Evolutionary conservation across 2,797 vertebrate genomes (phyloP).

Genomic region (Melanotaenia maccullochi): DNA sequence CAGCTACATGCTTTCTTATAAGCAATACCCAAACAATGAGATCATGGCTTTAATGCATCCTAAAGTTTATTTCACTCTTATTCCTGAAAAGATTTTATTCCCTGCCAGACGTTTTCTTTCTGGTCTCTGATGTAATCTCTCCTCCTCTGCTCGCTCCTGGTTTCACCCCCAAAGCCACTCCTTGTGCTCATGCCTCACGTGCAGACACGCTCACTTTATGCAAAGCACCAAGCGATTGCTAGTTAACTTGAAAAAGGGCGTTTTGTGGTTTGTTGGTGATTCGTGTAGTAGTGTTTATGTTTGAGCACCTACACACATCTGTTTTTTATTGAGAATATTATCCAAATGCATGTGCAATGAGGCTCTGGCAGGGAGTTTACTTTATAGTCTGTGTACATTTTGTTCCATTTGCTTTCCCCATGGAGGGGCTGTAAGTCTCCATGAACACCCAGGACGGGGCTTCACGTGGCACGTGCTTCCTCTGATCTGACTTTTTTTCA

Average conservation of each 20-base stretch:
- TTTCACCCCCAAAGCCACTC: slow-evolving; percentile 63
- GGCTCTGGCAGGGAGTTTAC: slow-evolving; percentile 33
- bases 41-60: not conserved
- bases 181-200: slow-evolving; percentile 61
- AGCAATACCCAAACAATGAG: slow-evolving; percentile 24
- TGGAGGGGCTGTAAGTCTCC: slow-evolving; percentile 18
- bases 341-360: not conserved
- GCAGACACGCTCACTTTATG: slow-evolving; percentile 30
- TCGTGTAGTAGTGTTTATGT: slow-evolving; percentile 41
- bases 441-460: slow-evolving; percentile 31
- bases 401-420: slow-evolving; percentile 57
- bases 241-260: slow-evolving; percentile 28
- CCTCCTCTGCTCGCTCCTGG: slow-evolving; percentile 39
- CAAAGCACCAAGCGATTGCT: slow-evolving; percentile 5
- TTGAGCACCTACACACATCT: slow-evolving; percentile 62
- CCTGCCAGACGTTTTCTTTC: slow-evolving; percentile 8
- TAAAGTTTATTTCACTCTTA: slow-evolving; percentile 3
- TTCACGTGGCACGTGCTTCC: slow-evolving; percentile 56
- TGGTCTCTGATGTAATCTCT: slow-evolving; percentile 53
- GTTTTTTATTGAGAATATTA: slow-evolving; percentile 61
- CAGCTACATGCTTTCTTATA: not conserved
- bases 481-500: slow-evolving; percentile 43
- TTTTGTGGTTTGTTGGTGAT: slow-evolving; percentile 49
- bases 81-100: slow-evolving; percentile 6
- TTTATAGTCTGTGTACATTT: slow-evolving; percentile 59